Evolutionary conservation across 2,888 invertebrate genomes (phyloP), one percentile per base, ranked within the genome.

Genomic region (Orthosia cruda): DNA sequence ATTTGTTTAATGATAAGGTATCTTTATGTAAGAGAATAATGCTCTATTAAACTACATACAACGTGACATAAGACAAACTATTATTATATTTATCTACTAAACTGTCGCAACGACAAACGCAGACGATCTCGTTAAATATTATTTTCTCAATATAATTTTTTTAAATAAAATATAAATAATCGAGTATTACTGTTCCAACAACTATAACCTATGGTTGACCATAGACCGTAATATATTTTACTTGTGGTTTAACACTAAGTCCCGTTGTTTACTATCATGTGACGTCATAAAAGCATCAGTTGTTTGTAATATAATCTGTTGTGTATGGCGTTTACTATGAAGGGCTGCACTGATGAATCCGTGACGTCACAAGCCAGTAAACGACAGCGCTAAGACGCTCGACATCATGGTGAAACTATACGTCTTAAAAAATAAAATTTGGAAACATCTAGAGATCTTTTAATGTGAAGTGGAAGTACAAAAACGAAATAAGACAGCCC

Each of bases 121-220:
- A 94, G 89, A 92, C 89, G 91, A 83, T 84, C 82, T 87, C 86
- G 82, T 89, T 91, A 89, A 91, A 93, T 94, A 94, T 93, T 91
- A 92, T 91, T 92, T 91, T 92, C 73, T 84, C 90, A 92, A 92
- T 93, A 95, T 94, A 95, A 92, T 88, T 89, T 92, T 94, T 82
- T 95, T 92, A 95, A 95, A 95, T 95, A 95, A 96, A 95, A 95
- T 94, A 96, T 95, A 96, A 96, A 96, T 95, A 96, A 95, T 95
- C 95, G 96, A 96, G 96, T 96, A 96, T 96, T 96, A 95, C 92
- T 92, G 95, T 96, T 95, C 93, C 95, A 96, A 95, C 95, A 95
- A 95, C 93, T 92, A 91, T 85, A 90, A 88, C 90, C 95, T 92
- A 94, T 93, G 95, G 95, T 95, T 94, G 89, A 95, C 95, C 95